These are phyloP conservation scores for Lophura nycthemera DNA, from an alignment of 2,113 vertebrate species.

Conservation along the genomic window DNA sequence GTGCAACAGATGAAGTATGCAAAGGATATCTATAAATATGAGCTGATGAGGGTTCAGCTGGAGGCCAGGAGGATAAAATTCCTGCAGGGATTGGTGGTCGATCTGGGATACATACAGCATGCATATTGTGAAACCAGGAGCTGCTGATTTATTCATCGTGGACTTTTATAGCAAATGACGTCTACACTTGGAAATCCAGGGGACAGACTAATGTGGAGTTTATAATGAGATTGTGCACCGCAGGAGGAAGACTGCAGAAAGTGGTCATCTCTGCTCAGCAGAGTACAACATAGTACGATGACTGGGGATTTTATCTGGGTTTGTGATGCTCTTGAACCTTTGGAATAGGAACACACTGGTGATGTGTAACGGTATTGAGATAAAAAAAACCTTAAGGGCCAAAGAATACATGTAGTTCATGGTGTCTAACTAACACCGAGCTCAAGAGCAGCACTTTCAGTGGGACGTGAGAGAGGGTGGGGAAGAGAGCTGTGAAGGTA, in stretches of 20 bases:
- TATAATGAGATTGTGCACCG: background rate
- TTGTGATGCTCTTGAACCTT: background rate
- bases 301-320: background rate
- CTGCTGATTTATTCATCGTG: rapidly evolving
- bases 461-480: background rate
- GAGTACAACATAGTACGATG: background rate
- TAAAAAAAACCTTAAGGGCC: background rate
- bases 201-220: background rate
- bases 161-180: background rate
- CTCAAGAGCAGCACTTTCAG: background rate
- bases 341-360: background rate
- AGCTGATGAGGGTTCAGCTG: background rate
- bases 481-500: background rate
- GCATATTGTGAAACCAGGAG: rapidly evolving
- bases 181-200: background rate
- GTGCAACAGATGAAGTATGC: background rate
- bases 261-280: background rate
- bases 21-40: rapidly evolving
- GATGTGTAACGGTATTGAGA: background rate
- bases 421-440: background rate
- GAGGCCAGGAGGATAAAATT: background rate
- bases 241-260: background rate
- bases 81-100: background rate
- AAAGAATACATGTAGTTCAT: background rate
- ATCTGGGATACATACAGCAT: background rate